phyloP scores from a whole-genome alignment of 2,113 vertebrate genomes.

The Camelus dromedarius region DNA sequence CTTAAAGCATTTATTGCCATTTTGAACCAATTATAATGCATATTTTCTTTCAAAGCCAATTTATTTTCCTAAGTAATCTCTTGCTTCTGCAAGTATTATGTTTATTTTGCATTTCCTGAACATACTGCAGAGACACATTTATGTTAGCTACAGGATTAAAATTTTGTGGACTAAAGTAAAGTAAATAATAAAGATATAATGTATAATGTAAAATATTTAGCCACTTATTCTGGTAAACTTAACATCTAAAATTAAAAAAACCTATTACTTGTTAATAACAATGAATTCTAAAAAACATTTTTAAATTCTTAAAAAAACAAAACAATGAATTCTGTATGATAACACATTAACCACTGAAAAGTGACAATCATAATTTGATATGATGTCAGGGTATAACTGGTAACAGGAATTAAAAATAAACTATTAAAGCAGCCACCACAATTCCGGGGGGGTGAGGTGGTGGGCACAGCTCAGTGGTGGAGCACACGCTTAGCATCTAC shows the following conservation, averaged over 20 bases:
- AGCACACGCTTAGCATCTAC: no score
- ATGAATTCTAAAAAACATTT: background rate
- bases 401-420: background rate
- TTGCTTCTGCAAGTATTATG: background rate
- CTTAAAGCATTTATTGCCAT: background rate
- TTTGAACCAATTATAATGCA: background rate
- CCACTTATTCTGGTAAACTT: background rate
- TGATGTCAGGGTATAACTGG: background rate
- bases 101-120: slow-evolving; percentile 37
- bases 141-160: background rate
- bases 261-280: background rate
- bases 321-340: background rate
- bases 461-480: no score
- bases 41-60: slow-evolving; percentile 35
- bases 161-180: background rate
- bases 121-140: background rate
- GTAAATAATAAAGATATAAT: background rate
- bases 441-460: background rate
- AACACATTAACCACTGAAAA: background rate
- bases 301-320: no score
- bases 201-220: background rate
- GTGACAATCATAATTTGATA: background rate
- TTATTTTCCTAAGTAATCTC: slow-evolving; percentile 37
- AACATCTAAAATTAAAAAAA: background rate
- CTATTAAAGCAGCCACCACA: background rate